Percentiles rank a stretch among this genome's conserved stretches.
Conservation (phyloP, 2,888 invertebrate species). For the Tricholauxania praeusta region DNA sequence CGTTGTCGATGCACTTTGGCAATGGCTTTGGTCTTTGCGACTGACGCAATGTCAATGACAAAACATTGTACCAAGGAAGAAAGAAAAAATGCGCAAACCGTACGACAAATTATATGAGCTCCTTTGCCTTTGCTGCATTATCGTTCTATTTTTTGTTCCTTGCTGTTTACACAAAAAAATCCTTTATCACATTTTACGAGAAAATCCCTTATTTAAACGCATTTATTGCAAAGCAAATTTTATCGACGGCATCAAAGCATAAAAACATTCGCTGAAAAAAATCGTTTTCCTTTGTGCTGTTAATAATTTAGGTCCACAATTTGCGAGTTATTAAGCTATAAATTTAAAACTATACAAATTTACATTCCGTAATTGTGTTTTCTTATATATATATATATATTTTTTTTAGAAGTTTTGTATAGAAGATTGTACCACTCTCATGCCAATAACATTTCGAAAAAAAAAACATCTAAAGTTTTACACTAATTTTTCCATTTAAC, state of each 20-base stretch:
- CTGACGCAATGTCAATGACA: conserved; percentile 52
- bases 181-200: conserved; percentile 38
- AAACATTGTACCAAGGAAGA: conserved; percentile 37
- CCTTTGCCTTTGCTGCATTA: neutral
- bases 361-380: too few species aligned
- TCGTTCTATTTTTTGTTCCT: conserved; percentile 11
- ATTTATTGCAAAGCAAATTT: conserved; percentile 30
- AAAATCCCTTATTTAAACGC: conserved; percentile 46
- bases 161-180: conserved; percentile 17
- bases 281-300: neutral
- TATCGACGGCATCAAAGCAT: conserved; percentile 10
- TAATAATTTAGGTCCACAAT: too few species aligned
- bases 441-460: too few species aligned
- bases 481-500: too few species aligned
- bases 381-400: too few species aligned
- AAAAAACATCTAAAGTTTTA: too few species aligned
- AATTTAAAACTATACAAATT: too few species aligned
- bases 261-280: neutral
- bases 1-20: conserved; percentile 25
- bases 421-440: too few species aligned
- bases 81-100: neutral
- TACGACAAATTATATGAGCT: neutral
- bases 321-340: too few species aligned
- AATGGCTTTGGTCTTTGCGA: conserved; percentile 42
- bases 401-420: too few species aligned